Conservation (phyloP, 2,888 invertebrate genomes). For the Aphrophora alni region DNA sequence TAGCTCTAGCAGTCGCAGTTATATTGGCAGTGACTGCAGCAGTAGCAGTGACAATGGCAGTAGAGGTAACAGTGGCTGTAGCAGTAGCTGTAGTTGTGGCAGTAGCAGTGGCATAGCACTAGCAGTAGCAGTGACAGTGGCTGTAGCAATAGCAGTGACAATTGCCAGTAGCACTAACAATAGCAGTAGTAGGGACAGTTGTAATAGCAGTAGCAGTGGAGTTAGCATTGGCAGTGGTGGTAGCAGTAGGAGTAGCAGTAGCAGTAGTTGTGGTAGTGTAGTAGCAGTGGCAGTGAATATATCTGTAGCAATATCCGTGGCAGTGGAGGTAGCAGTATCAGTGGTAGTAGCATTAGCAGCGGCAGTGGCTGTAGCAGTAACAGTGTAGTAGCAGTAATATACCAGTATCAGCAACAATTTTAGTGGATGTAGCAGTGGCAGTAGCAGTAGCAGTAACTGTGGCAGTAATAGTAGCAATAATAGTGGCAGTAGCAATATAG, state of each 20-base stretch:
- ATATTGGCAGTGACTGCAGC: not conserved
- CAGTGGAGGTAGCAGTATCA: not conserved
- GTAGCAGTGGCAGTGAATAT: not conserved
- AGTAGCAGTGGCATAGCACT: slow-evolving; percentile 9
- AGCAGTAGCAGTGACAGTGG: slow-evolving; percentile 13
- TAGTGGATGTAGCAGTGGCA: not conserved
- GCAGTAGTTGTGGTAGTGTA: too few species aligned
- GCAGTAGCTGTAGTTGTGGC: slow-evolving; percentile 10
- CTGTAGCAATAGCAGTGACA: slow-evolving; percentile 10
- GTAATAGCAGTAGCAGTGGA: slow-evolving; percentile 15
- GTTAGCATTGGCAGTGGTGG: not conserved
- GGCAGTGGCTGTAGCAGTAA: not conserved
- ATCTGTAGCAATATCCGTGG: not conserved
- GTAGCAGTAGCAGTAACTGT: not conserved
- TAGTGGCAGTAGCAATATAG: not conserved
- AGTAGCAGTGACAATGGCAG: not conserved
- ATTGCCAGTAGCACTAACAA: slow-evolving; percentile 4
- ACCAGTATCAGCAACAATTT: not conserved
- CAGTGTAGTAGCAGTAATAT: not conserved
- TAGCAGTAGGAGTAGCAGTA: too few species aligned
- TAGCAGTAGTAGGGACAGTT: slow-evolving; percentile 11
- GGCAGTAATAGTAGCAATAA: not conserved
- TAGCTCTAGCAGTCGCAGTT: slow-evolving; percentile 6
- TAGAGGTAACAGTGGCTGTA: not conserved
- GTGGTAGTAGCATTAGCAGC: not conserved